Percentiles rank a stretch among this genome's conserved stretches.
phyloP scores from a whole-genome alignment of 2,113 vertebrate species.

The Cyprinodon variegatus region DNA sequence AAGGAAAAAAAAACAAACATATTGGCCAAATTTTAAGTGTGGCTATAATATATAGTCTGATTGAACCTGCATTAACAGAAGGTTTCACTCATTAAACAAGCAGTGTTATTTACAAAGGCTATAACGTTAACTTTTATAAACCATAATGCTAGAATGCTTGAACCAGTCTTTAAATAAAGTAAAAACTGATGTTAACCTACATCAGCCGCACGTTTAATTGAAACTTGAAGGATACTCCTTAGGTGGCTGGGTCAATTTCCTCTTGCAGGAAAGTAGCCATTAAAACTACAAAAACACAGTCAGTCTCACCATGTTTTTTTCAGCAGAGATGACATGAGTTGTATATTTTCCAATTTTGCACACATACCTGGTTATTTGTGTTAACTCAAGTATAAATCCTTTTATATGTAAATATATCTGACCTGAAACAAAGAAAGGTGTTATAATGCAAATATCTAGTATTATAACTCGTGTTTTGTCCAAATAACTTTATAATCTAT shows the following conservation, averaged over 20 bases:
- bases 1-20: background rate
- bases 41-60: slow-evolving; percentile 1
- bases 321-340: slow-evolving; percentile 3
- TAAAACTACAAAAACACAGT: background rate
- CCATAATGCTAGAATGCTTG: background rate
- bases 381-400: background rate
- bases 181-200: background rate
- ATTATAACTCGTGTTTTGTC: background rate
- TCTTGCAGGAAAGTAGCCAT: slow-evolving; percentile 18
- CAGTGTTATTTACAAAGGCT: background rate
- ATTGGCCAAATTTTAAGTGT: background rate
- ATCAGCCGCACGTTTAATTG: slow-evolving; percentile 18
- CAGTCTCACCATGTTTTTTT: background rate
- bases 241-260: slow-evolving; percentile 31
- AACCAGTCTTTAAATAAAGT: background rate
- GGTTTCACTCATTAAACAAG: background rate
- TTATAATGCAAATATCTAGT: background rate
- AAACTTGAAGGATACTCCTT: slow-evolving; percentile 22
- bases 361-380: slow-evolving; percentile 1
- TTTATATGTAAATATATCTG: background rate
- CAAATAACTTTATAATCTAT: background rate
- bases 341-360: background rate
- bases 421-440: background rate
- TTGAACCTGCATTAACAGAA: background rate
- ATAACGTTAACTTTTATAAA: background rate